Conservation (phyloP, 1,140 invertebrate genomes). For the Globodera rostochiensis region DNA sequence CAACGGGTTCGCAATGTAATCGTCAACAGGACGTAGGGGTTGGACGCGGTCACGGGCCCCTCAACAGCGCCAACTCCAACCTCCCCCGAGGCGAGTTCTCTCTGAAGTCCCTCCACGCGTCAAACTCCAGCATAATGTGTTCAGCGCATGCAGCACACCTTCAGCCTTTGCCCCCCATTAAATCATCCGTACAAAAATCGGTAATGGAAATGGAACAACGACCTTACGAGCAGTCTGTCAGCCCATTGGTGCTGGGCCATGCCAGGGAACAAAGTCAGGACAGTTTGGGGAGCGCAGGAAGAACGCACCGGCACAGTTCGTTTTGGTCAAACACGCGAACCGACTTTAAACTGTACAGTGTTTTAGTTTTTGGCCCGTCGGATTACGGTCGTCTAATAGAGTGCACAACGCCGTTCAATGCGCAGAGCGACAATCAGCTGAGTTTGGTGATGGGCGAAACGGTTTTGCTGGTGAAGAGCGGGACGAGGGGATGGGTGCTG, state of each 20-base stretch:
- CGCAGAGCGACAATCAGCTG: constrained; percentile 31
- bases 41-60: background rate
- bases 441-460: constrained; percentile 16
- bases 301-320: background rate
- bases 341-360: constrained; percentile 1
- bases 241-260: background rate
- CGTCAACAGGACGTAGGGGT: background rate
- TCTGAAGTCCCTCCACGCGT: too few species aligned
- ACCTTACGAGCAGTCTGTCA: background rate
- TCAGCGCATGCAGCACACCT: background rate
- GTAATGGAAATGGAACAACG: background rate
- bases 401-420: constrained; percentile 18
- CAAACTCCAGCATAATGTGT: background rate
- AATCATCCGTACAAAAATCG: background rate
- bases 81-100: background rate
- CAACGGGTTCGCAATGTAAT: background rate
- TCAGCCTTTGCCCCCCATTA: background rate
- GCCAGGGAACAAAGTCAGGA: constrained; percentile 16
- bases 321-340: background rate
- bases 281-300: constrained; percentile 4
- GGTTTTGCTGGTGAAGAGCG: constrained; percentile 27
- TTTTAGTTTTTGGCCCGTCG: constrained; percentile 7
- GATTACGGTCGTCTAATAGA: constrained; percentile 27
- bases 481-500: constrained; percentile 30
- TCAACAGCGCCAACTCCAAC: background rate